phyloP scores from a whole-genome alignment of 64 coral and sea anemone species.

The Dendronephthya gigantea region DNA sequence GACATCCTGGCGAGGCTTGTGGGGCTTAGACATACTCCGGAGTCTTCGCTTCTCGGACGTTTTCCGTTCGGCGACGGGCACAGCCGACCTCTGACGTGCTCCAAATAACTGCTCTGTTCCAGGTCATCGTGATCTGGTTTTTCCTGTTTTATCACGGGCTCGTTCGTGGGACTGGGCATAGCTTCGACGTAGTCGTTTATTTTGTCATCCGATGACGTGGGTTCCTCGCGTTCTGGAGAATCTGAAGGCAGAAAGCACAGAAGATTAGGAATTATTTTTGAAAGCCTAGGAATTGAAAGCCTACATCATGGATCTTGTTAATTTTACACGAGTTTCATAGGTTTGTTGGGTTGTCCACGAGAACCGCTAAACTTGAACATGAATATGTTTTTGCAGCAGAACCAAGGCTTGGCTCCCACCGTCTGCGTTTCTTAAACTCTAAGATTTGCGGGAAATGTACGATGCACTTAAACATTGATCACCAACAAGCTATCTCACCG shows the following conservation, averaged over 20 bases:
- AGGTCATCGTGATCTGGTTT: not conserved
- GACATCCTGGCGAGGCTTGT: slow-evolving; percentile 1
- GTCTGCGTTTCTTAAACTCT: no score
- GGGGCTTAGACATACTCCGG: not conserved
- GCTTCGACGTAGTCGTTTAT: not conserved
- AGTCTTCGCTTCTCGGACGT: slow-evolving; percentile 6
- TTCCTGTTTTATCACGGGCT: not conserved
- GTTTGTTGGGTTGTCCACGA: no score
- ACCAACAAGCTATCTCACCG: no score
- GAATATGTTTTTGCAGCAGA: no score
- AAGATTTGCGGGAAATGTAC: no score
- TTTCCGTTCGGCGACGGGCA: not conserved
- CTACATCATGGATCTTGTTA: no score
- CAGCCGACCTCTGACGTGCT: not conserved
- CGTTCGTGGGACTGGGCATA: not conserved
- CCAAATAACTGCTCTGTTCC: not conserved
- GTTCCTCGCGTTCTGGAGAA: not conserved
- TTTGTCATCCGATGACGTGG: slow-evolving; percentile 5
- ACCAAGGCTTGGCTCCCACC: no score
- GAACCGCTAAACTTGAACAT: no score
- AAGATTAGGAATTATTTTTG: not conserved
- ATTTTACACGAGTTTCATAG: no score
- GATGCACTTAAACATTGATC: no score
- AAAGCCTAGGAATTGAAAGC: no score
- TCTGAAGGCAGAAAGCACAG: not conserved